Conservation (phyloP, 2,797 vertebrate genomes). For the Xerus rutilus region DNA sequence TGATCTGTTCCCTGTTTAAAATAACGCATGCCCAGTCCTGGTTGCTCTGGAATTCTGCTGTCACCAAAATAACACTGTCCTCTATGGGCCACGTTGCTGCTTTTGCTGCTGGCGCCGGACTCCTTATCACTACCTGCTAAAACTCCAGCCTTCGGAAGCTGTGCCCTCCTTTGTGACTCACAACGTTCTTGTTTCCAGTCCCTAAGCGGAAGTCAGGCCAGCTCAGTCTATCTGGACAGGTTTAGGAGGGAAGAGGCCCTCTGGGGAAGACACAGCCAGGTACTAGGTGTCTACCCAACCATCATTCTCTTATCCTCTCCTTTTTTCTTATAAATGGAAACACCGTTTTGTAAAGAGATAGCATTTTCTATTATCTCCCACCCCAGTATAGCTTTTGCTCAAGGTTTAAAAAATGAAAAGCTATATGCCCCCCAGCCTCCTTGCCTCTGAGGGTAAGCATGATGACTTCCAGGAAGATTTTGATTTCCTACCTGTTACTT, state of each 20-base stretch:
- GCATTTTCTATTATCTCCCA: neutral
- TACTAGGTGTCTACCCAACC: neutral
- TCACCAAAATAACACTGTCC: neutral
- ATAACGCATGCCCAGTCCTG: neutral
- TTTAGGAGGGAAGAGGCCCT: neutral
- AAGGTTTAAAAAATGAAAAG: neutral
- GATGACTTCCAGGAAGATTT: neutral
- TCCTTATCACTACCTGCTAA: neutral
- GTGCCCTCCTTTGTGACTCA: neutral
- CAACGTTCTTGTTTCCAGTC: neutral
- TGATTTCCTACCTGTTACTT: neutral
- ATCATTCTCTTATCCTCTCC: neutral
- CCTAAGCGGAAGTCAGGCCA: neutral
- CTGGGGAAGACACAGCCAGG: neutral
- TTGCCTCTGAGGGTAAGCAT: neutral
- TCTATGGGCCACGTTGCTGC: neutral
- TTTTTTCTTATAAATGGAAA: neutral
- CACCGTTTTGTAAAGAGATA: neutral
- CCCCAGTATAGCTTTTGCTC: neutral
- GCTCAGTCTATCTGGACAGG: neutral
- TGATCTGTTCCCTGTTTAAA: neutral
- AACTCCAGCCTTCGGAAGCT: neutral
- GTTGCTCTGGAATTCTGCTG: neutral
- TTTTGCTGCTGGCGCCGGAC: neutral
- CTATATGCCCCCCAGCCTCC: neutral